These are phyloP conservation scores for Sinonovacula constricta DNA, from an alignment of 1,140 invertebrate species.

Conservation along the genomic window DNA sequence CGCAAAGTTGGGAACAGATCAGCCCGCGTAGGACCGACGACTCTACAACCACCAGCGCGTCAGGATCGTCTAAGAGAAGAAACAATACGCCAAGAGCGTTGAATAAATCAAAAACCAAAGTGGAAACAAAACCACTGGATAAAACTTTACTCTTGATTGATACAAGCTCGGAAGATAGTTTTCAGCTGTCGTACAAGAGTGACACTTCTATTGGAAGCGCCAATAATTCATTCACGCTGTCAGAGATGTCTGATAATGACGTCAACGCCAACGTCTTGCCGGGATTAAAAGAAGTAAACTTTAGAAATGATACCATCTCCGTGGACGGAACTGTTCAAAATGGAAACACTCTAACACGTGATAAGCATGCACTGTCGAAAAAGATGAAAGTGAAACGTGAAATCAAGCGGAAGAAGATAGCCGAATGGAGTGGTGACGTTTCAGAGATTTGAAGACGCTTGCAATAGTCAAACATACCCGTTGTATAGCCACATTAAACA, in stretches of 20 bases:
- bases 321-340: background rate
- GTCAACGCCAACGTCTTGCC: constrained; percentile 23
- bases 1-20: constrained; percentile 47
- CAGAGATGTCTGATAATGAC: constrained; percentile 44
- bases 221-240: constrained; percentile 35
- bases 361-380: background rate
- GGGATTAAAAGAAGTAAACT: background rate
- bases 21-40: constrained; percentile 26
- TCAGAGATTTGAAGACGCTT: background rate
- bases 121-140: constrained; percentile 9
- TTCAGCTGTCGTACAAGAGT: constrained; percentile 14
- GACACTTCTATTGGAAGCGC: constrained; percentile 1
- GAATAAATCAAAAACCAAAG: background rate
- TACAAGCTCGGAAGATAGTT: constrained; percentile 36
- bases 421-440: background rate
- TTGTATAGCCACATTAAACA: no score
- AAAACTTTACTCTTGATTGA: constrained; percentile 32
- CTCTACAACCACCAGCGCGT: background rate
- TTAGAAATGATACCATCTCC: background rate
- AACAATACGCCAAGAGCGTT: background rate
- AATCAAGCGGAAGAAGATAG: background rate
- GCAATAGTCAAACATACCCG: no score
- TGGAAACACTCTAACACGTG: background rate
- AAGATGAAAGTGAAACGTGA: background rate
- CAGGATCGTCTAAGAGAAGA: constrained; percentile 4